phyloP scores from a whole-genome alignment of 1,140 invertebrate genomes.

The Druon quercuslanigerum region DNA sequence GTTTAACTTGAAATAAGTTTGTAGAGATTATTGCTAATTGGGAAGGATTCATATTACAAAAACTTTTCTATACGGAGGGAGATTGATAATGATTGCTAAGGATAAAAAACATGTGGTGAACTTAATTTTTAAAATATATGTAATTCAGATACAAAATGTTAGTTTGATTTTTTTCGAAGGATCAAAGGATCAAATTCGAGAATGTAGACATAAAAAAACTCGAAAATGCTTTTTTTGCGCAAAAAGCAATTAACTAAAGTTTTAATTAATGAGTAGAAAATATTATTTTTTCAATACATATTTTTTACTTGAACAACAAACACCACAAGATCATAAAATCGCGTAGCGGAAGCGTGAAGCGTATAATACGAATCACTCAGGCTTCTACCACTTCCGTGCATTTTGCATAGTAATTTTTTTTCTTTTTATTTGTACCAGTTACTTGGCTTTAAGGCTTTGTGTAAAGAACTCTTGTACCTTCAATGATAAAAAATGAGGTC shows the following conservation, averaged over 20 bases:
- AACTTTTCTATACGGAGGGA: background rate
- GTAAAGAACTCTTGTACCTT: no score
- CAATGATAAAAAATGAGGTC: no score
- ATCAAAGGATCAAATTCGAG: no score
- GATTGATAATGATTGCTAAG: no score
- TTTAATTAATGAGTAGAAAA: background rate
- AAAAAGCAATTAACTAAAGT: background rate
- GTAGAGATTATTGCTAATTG: background rate
- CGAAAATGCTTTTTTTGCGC: no score
- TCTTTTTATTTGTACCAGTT: no score
- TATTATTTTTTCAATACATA: background rate
- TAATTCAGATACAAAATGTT: no score
- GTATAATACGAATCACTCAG: slow-evolving; percentile 50
- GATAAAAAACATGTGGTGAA: background rate
- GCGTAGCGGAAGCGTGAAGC: slow-evolving; percentile 51
- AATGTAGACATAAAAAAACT: no score
- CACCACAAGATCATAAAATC: slow-evolving; percentile 39
- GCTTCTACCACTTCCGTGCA: slow-evolving; percentile 37
- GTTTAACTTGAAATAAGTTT: background rate
- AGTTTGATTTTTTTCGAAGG: no score
- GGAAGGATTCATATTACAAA: background rate
- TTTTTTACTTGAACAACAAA: slow-evolving; percentile 43
- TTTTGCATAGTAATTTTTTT: no score
- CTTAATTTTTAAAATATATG: no score
- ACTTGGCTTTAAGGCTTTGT: no score